These are phyloP conservation scores for Raja brachyura DNA, from an alignment of 2,113 vertebrate species.

Conservation along the genomic window DNA sequence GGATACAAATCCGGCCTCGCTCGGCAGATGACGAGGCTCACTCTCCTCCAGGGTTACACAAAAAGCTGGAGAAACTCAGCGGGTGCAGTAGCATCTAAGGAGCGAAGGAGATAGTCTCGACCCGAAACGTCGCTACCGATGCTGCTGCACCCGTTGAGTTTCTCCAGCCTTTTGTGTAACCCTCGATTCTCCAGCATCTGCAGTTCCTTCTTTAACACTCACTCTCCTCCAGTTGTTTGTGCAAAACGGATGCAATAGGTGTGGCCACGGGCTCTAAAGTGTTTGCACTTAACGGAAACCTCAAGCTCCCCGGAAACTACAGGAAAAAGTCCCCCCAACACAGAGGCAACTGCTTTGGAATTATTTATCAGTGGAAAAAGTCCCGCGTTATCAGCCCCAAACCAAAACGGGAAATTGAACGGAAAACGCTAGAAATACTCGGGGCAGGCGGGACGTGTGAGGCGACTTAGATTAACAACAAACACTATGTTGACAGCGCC, in stretches of 20 bases:
- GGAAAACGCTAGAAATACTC: not conserved
- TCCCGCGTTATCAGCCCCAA: too few relatives aligned
- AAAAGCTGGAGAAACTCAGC: too few relatives aligned
- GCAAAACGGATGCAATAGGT: constrained; percentile 66
- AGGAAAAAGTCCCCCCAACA: not conserved
- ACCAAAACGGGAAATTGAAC: too few relatives aligned
- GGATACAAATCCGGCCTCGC: not conserved
- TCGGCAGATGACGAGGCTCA: not conserved
- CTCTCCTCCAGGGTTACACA: not conserved
- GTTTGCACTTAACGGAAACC: not conserved
- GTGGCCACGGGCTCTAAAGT: constrained; percentile 60
- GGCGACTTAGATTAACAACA: not conserved
- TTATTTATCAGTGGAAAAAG: not conserved
- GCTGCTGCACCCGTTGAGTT: too few relatives aligned
- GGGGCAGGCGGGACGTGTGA: not conserved
- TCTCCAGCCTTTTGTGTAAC: too few relatives aligned
- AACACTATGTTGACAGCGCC: not conserved
- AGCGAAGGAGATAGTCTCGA: too few relatives aligned
- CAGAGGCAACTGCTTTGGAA: too few relatives aligned
- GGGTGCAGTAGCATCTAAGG: too few relatives aligned
- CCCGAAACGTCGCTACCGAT: too few relatives aligned
- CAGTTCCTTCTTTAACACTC: too few relatives aligned
- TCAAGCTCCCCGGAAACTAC: not conserved
- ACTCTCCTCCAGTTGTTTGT: not conserved
- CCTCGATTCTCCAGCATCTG: too few relatives aligned